Percentiles rank a stretch among this genome's conserved stretches.
Evolutionary conservation across 2,888 invertebrate species (phyloP).

Genomic region (Taphrorychus bicolor): DNA sequence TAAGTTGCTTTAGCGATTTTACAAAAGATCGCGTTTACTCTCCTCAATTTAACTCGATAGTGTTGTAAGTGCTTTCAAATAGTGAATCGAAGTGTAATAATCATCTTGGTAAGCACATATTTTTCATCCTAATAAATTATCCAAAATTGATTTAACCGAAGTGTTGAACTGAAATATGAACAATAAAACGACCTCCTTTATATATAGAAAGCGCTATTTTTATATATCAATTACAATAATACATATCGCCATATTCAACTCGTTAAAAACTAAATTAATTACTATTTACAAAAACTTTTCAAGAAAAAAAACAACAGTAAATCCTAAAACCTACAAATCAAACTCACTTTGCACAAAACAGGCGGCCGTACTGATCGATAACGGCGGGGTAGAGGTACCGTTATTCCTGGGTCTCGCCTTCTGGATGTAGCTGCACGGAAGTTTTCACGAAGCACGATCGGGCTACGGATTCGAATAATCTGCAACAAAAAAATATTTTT

Average conservation of each 20-base stretch:
- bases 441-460: conserved; percentile 92
- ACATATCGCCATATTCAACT: background rate
- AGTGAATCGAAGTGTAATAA: background rate
- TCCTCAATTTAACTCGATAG: too few relatives aligned
- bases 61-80: background rate
- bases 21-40: too few relatives aligned
- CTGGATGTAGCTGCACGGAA: conserved; percentile 65
- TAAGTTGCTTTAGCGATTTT: too few relatives aligned
- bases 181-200: too few relatives aligned
- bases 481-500: too few relatives aligned
- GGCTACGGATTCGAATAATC: conserved; percentile 95
- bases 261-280: background rate
- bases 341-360: background rate
- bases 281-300: conserved; percentile 13
- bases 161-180: too few relatives aligned
- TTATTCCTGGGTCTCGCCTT: conserved; percentile 74
- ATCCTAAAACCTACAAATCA: conserved; percentile 12
- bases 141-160: too few relatives aligned
- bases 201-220: conserved; percentile 9
- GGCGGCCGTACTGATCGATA: background rate
- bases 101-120: background rate
- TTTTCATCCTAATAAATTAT: too few relatives aligned
- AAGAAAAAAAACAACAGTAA: conserved; percentile 9
- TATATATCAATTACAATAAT: conserved; percentile 1
- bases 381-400: background rate